Conservation (phyloP, 2,113 vertebrate genomes). For the Psittacus erithacus region DNA sequence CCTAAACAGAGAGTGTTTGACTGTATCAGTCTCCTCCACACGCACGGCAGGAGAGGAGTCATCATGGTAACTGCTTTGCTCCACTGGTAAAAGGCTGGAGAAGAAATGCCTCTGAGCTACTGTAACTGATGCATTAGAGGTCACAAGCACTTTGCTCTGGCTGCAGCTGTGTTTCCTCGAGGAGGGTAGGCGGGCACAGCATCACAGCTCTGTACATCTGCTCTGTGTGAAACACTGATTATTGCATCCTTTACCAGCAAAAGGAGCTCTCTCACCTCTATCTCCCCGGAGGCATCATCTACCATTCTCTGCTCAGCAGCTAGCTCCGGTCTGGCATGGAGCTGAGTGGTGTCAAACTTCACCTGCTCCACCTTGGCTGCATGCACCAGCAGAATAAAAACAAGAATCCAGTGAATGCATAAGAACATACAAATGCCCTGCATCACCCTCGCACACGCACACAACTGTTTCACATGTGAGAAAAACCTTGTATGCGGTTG, state of each 20-base stretch:
- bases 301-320: conserved; percentile 90
- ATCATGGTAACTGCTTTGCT: neutral
- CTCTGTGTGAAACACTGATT: neutral
- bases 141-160: neutral
- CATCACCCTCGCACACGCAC: neutral
- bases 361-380: conserved; percentile 87
- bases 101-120: neutral
- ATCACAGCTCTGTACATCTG: neutral
- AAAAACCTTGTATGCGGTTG: accelerated
- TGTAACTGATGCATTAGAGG: neutral
- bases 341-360: conserved; percentile 87
- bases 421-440: neutral
- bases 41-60: neutral
- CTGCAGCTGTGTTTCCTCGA: neutral
- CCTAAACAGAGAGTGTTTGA: neutral
- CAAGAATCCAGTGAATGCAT: neutral
- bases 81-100: neutral
- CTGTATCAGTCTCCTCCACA: neutral
- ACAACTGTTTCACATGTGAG: accelerated
- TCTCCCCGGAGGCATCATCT: conserved; percentile 84
- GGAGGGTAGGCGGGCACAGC: neutral
- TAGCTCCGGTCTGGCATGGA: conserved; percentile 85
- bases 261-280: conserved; percentile 75
- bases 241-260: neutral
- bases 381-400: neutral